Evolutionary conservation across 2,113 vertebrate genomes (phyloP).

Genomic region (Myotis davidii): DNA sequence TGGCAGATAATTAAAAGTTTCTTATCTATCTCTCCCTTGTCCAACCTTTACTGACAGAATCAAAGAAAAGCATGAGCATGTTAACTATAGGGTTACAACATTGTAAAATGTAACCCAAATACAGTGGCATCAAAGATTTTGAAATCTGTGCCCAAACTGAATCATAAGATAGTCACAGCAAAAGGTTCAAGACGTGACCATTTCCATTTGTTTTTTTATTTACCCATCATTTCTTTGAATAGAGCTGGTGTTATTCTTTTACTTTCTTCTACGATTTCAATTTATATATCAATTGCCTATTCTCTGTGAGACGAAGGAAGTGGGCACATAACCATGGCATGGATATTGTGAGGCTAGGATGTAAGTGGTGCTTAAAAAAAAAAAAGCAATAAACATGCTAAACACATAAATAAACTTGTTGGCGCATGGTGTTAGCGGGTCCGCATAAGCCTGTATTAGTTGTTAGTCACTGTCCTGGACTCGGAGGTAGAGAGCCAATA

Average conservation of each 20-base stretch:
- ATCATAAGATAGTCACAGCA: not conserved
- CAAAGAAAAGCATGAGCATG: slow-evolving; percentile 19
- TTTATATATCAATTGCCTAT: not conserved
- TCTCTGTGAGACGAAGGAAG: not conserved
- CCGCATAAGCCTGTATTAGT: not conserved
- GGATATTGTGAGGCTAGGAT: not conserved
- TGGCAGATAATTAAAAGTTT: slow-evolving; percentile 78
- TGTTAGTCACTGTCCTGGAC: not conserved
- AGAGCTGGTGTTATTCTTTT: not conserved
- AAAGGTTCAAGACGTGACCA: not conserved
- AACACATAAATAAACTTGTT: not conserved
- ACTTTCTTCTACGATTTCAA: not conserved
- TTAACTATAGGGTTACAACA: slow-evolving; percentile 77
- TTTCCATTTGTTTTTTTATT: not conserved
- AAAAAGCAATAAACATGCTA: not conserved
- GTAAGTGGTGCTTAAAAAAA: not conserved
- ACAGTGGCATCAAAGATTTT: slow-evolving; percentile 31
- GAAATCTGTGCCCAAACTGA: slow-evolving; percentile 32
- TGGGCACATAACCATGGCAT: not conserved
- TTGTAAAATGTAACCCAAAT: slow-evolving; percentile 61
- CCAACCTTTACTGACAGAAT: slow-evolving; percentile 59
- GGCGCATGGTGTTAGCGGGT: not conserved
- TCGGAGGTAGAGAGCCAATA: not conserved
- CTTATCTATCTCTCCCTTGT: slow-evolving; percentile 73
- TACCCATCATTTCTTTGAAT: not conserved